Evolutionary conservation across 2,797 vertebrate genomes (phyloP), one percentile per base, ranked within the genome.

Genomic region (Cyclura pinguis): DNA sequence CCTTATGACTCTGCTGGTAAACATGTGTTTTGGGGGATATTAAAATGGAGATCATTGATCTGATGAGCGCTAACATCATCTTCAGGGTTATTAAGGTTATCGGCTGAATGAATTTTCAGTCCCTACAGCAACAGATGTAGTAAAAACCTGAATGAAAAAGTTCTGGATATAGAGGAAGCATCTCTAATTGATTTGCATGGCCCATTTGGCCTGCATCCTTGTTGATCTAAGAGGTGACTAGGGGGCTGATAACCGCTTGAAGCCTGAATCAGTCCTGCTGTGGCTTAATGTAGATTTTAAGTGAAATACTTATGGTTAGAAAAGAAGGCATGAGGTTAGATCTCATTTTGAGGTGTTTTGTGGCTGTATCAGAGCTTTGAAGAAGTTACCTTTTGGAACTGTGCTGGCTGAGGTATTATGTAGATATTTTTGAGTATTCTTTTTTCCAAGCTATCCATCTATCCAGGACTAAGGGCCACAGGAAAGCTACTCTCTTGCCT

Each of bases 31-130:
- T 86, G 93, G 92, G 93, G 94, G 78, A 90, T 47, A 89, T 7
- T 93, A 94, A 94, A 92, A 72, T 93, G 81, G 89, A 94, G 89
- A 89, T 94, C 90, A 85, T 88, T 95, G 94, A 89, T 92, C 94
- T 89, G 88, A 91, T 92, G 92, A 92, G 77, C 64, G 42, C 9
- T 91, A 89, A 57, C 77, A 84, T 24, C 0, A 91, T 93, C 91
- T 95, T 92, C 91, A 69, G 64, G 84, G 86, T 89, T 91, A 74
- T 93, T 96, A 93, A 92, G 59, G 50, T 93, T 91, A 92, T 90
- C 0, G 0, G 9, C 80, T 94, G 86, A 93, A 90, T 90, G 85
- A 92, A 86, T 69, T 84, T 95, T 93, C 87, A 92, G 92, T 90
- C 92, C 90, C 13, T 0, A 18, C 84, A 69, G 89, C 88, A 89